These are phyloP conservation scores for Pelecanoides urinatrix DNA, from an alignment of 2,113 vertebrate species.

Conservation along the genomic window DNA sequence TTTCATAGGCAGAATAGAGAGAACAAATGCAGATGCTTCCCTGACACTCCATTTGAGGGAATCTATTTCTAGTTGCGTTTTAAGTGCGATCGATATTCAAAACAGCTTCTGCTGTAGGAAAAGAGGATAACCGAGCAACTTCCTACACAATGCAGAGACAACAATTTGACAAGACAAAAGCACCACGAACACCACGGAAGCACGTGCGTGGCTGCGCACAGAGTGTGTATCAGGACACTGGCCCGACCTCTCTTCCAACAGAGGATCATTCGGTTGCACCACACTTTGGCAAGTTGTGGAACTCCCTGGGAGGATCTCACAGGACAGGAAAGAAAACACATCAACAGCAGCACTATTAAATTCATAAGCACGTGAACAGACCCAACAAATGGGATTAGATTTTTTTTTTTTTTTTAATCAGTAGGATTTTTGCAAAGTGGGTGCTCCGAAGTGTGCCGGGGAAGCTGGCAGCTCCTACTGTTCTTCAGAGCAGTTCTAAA, in stretches of 20 bases:
- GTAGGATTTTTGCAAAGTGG: not conserved
- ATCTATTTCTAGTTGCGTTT: not conserved
- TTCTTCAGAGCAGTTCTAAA: not conserved
- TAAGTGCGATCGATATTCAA: not conserved
- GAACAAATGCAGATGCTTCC: not conserved
- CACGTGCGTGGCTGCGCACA: not conserved
- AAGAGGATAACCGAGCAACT: not conserved
- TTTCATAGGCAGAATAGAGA: not conserved
- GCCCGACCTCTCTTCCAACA: not conserved
- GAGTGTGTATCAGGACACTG: not conserved
- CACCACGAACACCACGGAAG: not conserved
- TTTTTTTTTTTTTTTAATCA: too few relatives aligned
- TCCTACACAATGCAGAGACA: not conserved
- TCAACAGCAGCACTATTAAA: not conserved
- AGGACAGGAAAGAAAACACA: not conserved
- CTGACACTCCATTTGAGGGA: not conserved
- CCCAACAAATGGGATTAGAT: not conserved
- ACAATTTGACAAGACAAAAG: not conserved
- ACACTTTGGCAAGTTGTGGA: not conserved
- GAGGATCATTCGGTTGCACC: rapidly evolving
- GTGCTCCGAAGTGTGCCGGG: rapidly evolving
- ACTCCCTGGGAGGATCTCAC: not conserved
- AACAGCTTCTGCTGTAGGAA: not conserved
- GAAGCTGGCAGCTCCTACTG: not conserved
- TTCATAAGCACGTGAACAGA: not conserved